Base-by-base conservation (phyloP, 2,113 vertebrate species). In the Tiliqua scincoides region DNA sequence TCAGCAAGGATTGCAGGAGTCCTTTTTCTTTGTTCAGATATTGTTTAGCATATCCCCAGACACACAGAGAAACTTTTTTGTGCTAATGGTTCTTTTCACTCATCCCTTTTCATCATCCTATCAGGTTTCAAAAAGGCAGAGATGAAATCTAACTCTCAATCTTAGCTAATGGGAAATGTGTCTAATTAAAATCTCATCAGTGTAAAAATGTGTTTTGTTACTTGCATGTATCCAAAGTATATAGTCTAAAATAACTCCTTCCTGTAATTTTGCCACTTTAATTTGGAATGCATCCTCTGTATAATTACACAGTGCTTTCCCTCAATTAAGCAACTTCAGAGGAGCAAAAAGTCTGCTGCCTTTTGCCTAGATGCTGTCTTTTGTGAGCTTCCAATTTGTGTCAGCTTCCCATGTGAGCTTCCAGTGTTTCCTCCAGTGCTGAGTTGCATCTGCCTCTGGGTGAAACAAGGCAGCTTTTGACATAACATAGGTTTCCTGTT, bases 1-100 rank as follows among this genome's bases (percentile, higher is more conserved):
- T 91, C 90, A 94, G 82, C 81, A 90, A 89, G 92, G 75, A 30
- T 84, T 48, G 75, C 74, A 86, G 63, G 61, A 59, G 85, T 88
- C 91, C 88, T 86, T 86, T 94, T 67, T 93, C 92, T 94, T 93
- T 81, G 73, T 88, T 96, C 94, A 95, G 90, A 95, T 96, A 91
- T 85, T 93, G 73, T 88, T 95, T 93, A 94, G 83, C 91, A 85
- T 93, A 95, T 94, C 90, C 91, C 90, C 77, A 92, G 86, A 95
- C 85, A 95, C 85, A 89, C 88, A 90, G 25, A 32, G 62, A 88
- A 93, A 95, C 79, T 91, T 92, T 72, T 91, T 91, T 71, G 59
- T 81, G 73, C 23, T 89, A 48, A 92, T 94, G 87, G 92, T 91
- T 54, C 68, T 91, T 93, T 91, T 84, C 82, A 62, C 18, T 95